phyloP scores from a whole-genome alignment of 1,140 invertebrate species.

The Saccostrea echinata region DNA sequence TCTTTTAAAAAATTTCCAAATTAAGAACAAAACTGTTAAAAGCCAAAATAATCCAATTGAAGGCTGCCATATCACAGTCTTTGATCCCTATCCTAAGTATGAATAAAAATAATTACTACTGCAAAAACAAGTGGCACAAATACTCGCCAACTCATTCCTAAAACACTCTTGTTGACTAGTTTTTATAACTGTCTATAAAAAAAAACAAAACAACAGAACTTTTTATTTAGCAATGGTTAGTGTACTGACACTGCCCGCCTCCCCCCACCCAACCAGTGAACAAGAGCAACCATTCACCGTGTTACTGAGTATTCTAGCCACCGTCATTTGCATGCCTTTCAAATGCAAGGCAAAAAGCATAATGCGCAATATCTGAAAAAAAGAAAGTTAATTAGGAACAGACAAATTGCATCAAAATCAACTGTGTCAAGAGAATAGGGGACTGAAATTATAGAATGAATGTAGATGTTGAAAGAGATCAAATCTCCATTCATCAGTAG shows the following conservation, averaged over 20 bases:
- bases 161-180: slow-evolving; percentile 38
- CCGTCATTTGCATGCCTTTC: slow-evolving; percentile 33
- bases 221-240: neutral
- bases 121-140: slow-evolving; percentile 8
- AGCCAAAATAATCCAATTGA: slow-evolving; percentile 13
- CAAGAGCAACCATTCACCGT: neutral
- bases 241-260: neutral
- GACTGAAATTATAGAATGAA: neutral
- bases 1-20: neutral
- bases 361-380: slow-evolving; percentile 50
- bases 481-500: neutral
- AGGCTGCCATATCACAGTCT: slow-evolving; percentile 50
- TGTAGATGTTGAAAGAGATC: neutral
- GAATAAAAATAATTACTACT: slow-evolving; percentile 4
- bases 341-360: slow-evolving; percentile 41
- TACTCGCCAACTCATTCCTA: neutral
- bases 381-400: slow-evolving; percentile 48
- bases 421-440: neutral
- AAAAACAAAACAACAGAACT: neutral
- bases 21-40: slow-evolving; percentile 30
- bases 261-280: slow-evolving; percentile 11
- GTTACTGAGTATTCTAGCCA: slow-evolving; percentile 12
- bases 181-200: neutral
- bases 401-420: slow-evolving; percentile 43
- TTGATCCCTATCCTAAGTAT: slow-evolving; percentile 51